Conservation (phyloP, 1,140 invertebrate genomes). For the Drosophila pseudoananassae region DNA sequence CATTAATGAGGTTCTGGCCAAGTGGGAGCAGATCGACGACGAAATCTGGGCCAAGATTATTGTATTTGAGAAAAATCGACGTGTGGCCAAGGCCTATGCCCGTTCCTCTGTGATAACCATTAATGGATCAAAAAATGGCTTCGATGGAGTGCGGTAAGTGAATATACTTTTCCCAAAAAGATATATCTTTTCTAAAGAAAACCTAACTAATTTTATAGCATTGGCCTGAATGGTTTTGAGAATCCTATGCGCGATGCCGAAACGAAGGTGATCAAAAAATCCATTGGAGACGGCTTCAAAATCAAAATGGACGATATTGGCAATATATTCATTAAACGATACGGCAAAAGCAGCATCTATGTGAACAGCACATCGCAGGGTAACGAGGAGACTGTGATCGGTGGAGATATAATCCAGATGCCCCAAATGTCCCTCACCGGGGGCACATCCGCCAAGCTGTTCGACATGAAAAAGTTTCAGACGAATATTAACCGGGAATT, state of each 20-base stretch:
- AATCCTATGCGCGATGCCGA: slow-evolving; percentile 96
- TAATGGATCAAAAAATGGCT: slow-evolving; percentile 97
- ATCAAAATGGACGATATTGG: slow-evolving; percentile 98
- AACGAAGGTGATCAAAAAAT: slow-evolving; percentile 95
- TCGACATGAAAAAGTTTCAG: slow-evolving; percentile 99
- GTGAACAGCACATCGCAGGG: slow-evolving; percentile 91
- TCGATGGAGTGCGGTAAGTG: slow-evolving; percentile 95
- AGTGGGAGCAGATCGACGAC: slow-evolving; percentile 98
- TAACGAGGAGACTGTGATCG: slow-evolving; percentile 94
- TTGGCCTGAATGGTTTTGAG: slow-evolving; percentile 96
- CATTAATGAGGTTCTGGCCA: slow-evolving; percentile 97
- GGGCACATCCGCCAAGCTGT: slow-evolving; percentile 96
- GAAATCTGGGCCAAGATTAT: slow-evolving; percentile 99
- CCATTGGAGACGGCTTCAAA: slow-evolving; percentile 96
- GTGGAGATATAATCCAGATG: slow-evolving; percentile 93
- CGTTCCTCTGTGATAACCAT: slow-evolving; percentile 96
- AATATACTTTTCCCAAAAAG: neutral
- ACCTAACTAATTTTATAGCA: slow-evolving; percentile 85
- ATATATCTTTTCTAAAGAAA: neutral
- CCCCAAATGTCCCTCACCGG: slow-evolving; percentile 93
- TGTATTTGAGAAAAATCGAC: slow-evolving; percentile 95
- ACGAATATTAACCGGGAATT: slow-evolving; percentile 95
- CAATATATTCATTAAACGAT: slow-evolving; percentile 96
- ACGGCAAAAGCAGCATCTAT: slow-evolving; percentile 95
- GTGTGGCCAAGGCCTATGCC: slow-evolving; percentile 97